Conservation (phyloP, 2,888 invertebrate genomes). For the Eristalis arbustorum region DNA sequence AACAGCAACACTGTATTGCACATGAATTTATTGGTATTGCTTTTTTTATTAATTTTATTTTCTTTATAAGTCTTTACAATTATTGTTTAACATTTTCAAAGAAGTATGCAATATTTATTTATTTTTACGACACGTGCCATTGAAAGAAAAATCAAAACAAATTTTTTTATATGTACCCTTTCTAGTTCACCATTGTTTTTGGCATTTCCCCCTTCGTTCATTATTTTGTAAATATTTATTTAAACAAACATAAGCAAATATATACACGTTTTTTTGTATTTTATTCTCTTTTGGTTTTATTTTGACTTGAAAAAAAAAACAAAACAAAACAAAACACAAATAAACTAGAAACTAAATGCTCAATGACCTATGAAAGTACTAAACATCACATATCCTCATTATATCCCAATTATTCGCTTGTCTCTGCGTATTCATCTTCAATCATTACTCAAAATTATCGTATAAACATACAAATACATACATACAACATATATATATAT, state of each 20-base stretch:
- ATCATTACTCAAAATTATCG: background rate
- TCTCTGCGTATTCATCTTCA: slow-evolving; percentile 29
- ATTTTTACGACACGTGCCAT: slow-evolving; percentile 54
- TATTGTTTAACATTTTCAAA: background rate
- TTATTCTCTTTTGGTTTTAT: background rate
- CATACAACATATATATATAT: background rate
- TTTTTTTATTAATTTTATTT: slow-evolving; percentile 4
- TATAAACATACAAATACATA: background rate
- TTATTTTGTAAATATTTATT: slow-evolving; percentile 42
- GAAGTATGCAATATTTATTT: slow-evolving; percentile 58
- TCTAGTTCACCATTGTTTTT: slow-evolving; percentile 10
- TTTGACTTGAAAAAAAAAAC: slow-evolving; percentile 23
- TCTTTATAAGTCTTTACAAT: background rate
- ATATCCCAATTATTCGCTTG: slow-evolving; percentile 45
- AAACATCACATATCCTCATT: slow-evolving; percentile 59
- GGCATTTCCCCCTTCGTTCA: background rate
- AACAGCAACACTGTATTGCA: background rate
- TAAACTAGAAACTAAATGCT: slow-evolving; percentile 30
- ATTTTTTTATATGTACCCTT: background rate
- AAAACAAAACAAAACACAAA: background rate
- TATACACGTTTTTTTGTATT: background rate
- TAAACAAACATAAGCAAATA: background rate
- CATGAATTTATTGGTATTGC: background rate
- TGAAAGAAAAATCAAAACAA: slow-evolving; percentile 5
- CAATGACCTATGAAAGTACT: slow-evolving; percentile 59